A percentile compares a stretch with the other conserved stretches of the same genome.
Conservation (phyloP, 1,140 invertebrate genomes). For the Drosophila serrata region DNA sequence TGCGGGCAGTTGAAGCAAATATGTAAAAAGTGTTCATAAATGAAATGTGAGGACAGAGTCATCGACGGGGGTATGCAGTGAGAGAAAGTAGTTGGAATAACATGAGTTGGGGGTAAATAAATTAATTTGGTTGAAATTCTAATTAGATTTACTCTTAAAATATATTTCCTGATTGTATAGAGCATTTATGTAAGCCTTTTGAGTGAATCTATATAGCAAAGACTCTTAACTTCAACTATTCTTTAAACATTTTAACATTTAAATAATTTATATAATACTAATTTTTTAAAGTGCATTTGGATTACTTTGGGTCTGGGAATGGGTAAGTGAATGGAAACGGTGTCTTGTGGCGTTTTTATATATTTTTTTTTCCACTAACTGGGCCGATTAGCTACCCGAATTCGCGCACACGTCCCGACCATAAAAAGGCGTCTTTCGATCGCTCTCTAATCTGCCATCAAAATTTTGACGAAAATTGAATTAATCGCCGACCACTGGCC, state of each 20-base stretch:
- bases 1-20: slow-evolving; percentile 71
- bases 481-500: slow-evolving; percentile 47
- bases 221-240: not conserved
- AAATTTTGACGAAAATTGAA: slow-evolving; percentile 77
- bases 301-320: slow-evolving; percentile 24
- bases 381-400: slow-evolving; percentile 79
- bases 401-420: slow-evolving; percentile 75
- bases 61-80: slow-evolving; percentile 17
- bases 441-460: slow-evolving; percentile 68
- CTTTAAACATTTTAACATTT: not conserved
- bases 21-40: slow-evolving; percentile 76
- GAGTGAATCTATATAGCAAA: not conserved
- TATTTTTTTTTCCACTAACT: slow-evolving; percentile 44
- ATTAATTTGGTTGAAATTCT: not conserved
- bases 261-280: not conserved
- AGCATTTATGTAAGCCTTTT: not conserved
- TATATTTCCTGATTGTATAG: too few species aligned
- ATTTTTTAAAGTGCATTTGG: slow-evolving; percentile 6
- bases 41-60: slow-evolving; percentile 72
- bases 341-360: slow-evolving; percentile 27
- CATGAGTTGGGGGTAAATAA: rapidly evolving
- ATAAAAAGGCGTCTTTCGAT: slow-evolving; percentile 66
- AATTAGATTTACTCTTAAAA: not conserved
- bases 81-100: not conserved
- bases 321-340: slow-evolving; percentile 46